These are phyloP conservation scores for Spodoptera frugiperda DNA, from an alignment of 1,140 invertebrate species.

Conservation along the genomic window DNA sequence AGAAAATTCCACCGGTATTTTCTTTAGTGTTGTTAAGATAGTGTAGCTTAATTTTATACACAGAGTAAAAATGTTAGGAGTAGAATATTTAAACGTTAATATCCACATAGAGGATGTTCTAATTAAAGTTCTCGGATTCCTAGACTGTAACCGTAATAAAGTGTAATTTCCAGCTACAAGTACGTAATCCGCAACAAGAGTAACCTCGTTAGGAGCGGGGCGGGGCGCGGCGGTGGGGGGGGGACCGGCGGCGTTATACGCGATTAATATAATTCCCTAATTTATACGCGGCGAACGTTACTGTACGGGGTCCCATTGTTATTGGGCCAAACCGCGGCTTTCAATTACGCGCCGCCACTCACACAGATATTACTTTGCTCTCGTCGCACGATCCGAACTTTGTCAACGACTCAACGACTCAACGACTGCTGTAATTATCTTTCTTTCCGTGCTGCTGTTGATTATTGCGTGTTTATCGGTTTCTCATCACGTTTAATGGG, in stretches of 20 bases:
- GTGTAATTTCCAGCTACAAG: constrained; percentile 51
- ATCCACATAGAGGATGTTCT: constrained; percentile 37
- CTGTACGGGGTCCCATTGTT: constrained; percentile 56
- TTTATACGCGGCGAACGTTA: constrained; percentile 70
- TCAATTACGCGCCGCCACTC: constrained; percentile 62
- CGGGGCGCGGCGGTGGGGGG: not conserved
- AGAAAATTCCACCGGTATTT: constrained; percentile 12
- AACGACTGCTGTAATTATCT: constrained; percentile 50
- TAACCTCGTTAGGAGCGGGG: constrained; percentile 56
- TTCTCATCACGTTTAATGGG: not conserved
- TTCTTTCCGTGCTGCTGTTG: constrained; percentile 52
- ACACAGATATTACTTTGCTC: constrained; percentile 54
- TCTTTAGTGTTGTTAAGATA: constrained; percentile 21
- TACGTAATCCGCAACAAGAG: constrained; percentile 47
- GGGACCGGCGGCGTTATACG: constrained; percentile 58
- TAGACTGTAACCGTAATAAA: constrained; percentile 49
- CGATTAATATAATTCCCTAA: constrained; percentile 79
- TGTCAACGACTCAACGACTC: constrained; percentile 48
- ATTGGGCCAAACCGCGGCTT: constrained; percentile 64
- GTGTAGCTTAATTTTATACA: constrained; percentile 30
- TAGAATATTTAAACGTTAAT: constrained; percentile 34
- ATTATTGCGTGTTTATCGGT: constrained; percentile 41
- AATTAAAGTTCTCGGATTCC: constrained; percentile 49
- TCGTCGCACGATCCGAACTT: constrained; percentile 42
- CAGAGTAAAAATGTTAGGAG: constrained; percentile 25